These are phyloP conservation scores for Palloptera scutellata DNA, from an alignment of 2,888 invertebrate genomes.

Conservation along the genomic window DNA sequence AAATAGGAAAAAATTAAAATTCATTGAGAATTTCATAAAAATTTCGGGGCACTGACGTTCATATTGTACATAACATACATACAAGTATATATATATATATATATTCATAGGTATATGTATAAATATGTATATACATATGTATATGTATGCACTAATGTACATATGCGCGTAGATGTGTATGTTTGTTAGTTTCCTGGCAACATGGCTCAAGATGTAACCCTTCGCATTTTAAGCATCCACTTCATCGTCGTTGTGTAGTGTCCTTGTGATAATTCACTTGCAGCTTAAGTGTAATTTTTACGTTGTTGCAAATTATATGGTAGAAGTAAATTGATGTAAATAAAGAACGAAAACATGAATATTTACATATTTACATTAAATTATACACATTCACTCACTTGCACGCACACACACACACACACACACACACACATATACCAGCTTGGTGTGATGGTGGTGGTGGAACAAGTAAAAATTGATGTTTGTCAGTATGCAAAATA, in stretches of 20 bases:
- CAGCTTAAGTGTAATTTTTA: constrained; percentile 28
- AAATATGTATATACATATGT: not conserved
- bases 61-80: not conserved
- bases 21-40: not conserved
- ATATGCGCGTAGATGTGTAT: not conserved
- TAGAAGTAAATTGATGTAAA: no score
- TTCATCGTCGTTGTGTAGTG: constrained; percentile 13
- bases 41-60: not conserved
- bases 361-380: no score
- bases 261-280: constrained; percentile 29
- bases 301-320: not conserved
- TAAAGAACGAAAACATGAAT: no score
- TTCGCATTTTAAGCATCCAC: not conserved
- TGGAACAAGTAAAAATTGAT: no score
- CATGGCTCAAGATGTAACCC: not conserved
- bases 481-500: no score
- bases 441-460: no score
- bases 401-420: no score
- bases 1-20: no score
- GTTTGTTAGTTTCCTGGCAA: not conserved
- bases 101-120: not conserved
- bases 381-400: no score
- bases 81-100: not conserved
- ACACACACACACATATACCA: no score
- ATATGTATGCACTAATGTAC: not conserved